Conservation (phyloP, 92 coral and sea anemone species). For the Paramuricea clavata region DNA sequence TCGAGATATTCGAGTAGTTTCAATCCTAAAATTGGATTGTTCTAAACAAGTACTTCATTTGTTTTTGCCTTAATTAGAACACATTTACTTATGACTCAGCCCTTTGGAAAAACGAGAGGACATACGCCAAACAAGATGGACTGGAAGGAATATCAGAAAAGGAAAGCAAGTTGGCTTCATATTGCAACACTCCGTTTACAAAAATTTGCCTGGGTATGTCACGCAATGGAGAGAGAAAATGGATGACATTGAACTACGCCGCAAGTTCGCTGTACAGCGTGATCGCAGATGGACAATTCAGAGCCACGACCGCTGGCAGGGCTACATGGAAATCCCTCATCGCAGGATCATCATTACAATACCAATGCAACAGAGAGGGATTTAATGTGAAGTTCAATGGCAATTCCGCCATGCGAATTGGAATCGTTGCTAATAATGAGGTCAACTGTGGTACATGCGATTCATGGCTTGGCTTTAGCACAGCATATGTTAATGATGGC, state of each 20-base stretch:
- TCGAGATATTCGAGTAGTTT: too few relatives aligned
- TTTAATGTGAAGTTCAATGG: too few relatives aligned
- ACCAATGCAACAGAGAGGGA: conserved; percentile 47
- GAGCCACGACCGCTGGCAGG: conserved; percentile 16
- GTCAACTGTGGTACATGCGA: conserved; percentile 40
- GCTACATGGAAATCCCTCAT: conserved; percentile 49
- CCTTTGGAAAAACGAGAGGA: neutral
- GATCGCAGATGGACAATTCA: too few relatives aligned
- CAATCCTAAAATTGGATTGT: neutral
- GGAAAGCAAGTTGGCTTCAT: conserved; percentile 58
- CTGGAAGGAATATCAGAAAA: conserved; percentile 7
- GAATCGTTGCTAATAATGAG: conserved; percentile 41
- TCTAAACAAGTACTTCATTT: too few relatives aligned
- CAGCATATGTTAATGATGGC: too few relatives aligned
- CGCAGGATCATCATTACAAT: neutral
- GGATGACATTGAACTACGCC: too few relatives aligned
- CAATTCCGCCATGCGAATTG: too few relatives aligned
- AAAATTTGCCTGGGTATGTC: conserved; percentile 60
- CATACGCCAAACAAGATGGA: neutral
- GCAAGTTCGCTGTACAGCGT: too few relatives aligned
- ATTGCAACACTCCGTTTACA: conserved; percentile 49
- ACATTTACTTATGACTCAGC: neutral
- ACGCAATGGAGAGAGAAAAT: too few relatives aligned
- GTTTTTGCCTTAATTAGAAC: neutral
- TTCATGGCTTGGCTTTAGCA: conserved; percentile 53